Evolutionary conservation across 2,113 vertebrate species (phyloP), one percentile per base, ranked within the genome.

Genomic region (Peucedramus taeniatus): DNA sequence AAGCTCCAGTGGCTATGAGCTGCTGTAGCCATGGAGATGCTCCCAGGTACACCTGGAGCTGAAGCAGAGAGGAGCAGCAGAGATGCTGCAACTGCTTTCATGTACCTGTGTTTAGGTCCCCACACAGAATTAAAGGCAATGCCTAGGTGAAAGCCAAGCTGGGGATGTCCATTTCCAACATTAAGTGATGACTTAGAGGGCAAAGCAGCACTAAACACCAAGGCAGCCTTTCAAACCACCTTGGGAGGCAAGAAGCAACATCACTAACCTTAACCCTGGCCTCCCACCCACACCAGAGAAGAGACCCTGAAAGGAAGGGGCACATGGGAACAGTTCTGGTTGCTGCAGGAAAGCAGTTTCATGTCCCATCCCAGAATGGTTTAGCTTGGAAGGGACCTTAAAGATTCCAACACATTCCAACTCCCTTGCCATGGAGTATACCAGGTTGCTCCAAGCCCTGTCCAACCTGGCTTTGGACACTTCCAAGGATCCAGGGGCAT

Each of bases 21-120:
- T 69, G 60, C 80, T 81, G 40, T 27, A 81, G 51, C 64, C 49
- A 42, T 16, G 23, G 47, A 28, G 54, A 39, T 72, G 33, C 63
- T 85, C 28, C 28, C 6, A 2, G 37, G 18, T 74, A 51, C 15
- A 53, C 23, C 59, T 44, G 45, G 64, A 77, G 45, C 79, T 81
- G 72, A 70, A 69, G 64, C 3, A 0, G 19, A 57, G 39, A 59
- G 18, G 22, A 65, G 37, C 57, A 80, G 53, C 65, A 54, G 28
- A 54, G 64, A 78, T 44, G 72, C 51, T 59, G 47, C 37, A 66
- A 3, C 8, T 7, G 44, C 44, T 39, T 87, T 42, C 35, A 26
- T 0, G 0, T 2, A 9, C 51, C 30, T n/a, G 54, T 0, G 64
- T 44, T 53, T 3, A 51, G 26, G 56, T 44, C 49, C 13, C 8